Evolutionary conservation across 2,888 invertebrate genomes (phyloP), one percentile per base, ranked within the genome.

Genomic region (Drosophila monieri): DNA sequence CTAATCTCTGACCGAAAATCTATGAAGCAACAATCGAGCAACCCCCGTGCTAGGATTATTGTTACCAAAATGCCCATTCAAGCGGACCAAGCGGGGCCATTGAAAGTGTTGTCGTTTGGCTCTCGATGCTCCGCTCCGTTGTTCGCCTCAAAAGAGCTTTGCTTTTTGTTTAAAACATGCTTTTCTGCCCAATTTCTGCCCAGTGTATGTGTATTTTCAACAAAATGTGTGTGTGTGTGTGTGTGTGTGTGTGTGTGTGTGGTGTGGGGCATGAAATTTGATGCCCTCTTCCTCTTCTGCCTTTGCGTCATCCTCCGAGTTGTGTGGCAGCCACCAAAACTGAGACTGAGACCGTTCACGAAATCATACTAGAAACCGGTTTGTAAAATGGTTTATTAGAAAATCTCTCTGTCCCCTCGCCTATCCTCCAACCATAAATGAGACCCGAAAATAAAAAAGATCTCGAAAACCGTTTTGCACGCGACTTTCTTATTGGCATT

Each of bases 301-400:
- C 55, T 60, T 52, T 32, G 62, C 56, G 51, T 59, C 62, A 51
- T 72, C 84, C 56, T 58, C 64, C n/a, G 27, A 43, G 6, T 62
- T 77, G 59, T 62, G 51, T 72, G 65, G 72, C 72, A 76, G 74
- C 60, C 48, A 67, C 69, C 46, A 74, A 83, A 80, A 75, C 78
- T 68, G 78, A 80, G 78, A 75, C 78, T 68, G 78, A 80, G 78
- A 75, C 80, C 72, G 81, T 84, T 80, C 77, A 84, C 74, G 52
- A 83, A 73, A 71, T 62, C 65, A 43, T 69, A 59, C 27, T 64
- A 14, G 41, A 75, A 83, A 85, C 85, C 86, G 84, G 84, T 84
- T 85, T 84, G 64, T 73, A 64, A 78, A 85, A 72, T 85, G 84
- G 74, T 85, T 78, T 85, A 85, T 85, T 85, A 84, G 84, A 85